Conservation (phyloP, 2,797 vertebrate species). For the Schizopygopsis pylzovi region DNA sequence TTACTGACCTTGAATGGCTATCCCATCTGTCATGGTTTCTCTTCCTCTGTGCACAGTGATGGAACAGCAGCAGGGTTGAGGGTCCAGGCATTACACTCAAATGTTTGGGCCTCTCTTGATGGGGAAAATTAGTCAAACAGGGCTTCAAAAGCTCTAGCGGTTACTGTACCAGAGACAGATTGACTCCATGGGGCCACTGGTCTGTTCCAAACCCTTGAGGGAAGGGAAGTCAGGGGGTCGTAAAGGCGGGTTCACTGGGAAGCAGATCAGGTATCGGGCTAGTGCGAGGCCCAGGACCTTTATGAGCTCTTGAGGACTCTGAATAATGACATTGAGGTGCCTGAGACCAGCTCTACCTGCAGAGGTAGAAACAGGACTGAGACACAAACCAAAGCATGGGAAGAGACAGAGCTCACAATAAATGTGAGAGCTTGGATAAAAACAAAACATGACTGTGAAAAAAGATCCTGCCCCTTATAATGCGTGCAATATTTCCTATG, state of each 20-base stretch:
- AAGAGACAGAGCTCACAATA: conserved; percentile 30
- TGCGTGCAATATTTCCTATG: conserved; percentile 17
- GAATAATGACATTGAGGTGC: conserved; percentile 41
- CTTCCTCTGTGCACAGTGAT: conserved; percentile 33
- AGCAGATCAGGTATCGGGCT: conserved; percentile 64
- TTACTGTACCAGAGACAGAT: conserved; percentile 51
- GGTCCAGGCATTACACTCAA: conserved; percentile 41
- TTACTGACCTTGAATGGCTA: conserved; percentile 54
- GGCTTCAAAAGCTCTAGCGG: conserved; percentile 31
- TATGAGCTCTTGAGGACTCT: conserved; percentile 51
- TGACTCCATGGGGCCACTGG: conserved; percentile 47
- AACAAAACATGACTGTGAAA: conserved; percentile 44
- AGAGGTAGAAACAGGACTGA: conserved; percentile 27
- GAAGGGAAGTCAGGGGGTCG: conserved; percentile 58
- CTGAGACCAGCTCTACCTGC: conserved; percentile 40
- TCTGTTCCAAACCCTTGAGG: conserved; percentile 54
- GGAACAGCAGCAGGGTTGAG: conserved; percentile 46
- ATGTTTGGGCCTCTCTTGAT: conserved; percentile 48
- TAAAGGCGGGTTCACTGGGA: conserved; percentile 51
- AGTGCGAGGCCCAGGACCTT: conserved; percentile 56
- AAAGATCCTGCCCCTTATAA: background rate
- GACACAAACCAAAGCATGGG: conserved; percentile 33
- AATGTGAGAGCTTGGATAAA: conserved; percentile 35
- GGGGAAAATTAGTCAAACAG: conserved; percentile 40
- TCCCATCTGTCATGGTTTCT: conserved; percentile 60